Evolutionary conservation across 2,797 vertebrate genomes (phyloP), one percentile per base, ranked within the genome.

Genomic region (Xenentodon cancila): DNA sequence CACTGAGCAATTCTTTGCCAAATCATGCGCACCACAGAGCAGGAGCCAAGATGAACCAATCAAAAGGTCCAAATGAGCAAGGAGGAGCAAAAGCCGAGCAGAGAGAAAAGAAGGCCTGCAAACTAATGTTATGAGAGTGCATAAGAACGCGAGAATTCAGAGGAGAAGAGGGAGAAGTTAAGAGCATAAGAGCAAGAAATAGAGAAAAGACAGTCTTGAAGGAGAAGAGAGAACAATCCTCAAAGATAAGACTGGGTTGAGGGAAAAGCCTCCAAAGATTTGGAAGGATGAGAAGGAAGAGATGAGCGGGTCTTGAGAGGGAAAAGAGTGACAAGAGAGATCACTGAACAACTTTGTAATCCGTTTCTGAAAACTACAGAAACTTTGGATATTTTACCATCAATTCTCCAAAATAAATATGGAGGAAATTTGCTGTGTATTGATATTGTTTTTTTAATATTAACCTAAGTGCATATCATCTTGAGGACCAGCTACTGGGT

Each of bases 21-120:
- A 76, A 76, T 88, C 72, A 81, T 74, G 53, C 30, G 56, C 75
- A 73, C 55, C 62, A 55, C 17, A 7, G 65, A 80, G 71, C 73
- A 73, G 51, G 21, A 73, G 71, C 43, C 12, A 12, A 25, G 32
- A 25, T 13, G 16, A 16, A 46, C 51, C 69, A 57, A 72, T 79
- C 46, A 48, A 57, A 55, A 34, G 37, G 59, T 67, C 54, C 19
- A 2, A 61, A 68, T 22, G 4, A 32, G 27, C 47, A 74, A 37
- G 53, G 48, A 62, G 68, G 54, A 60, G 50, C 8, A 12, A 72
- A 56, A 2, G 37, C 21, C 11, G 7, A 16, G 18, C 27, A 37
- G 30, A 27, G 64, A 54, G 30, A 40, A 13, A 40, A 42, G 20
- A 59, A 53, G 34, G 53, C 45, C 59, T 51, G 46, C 13, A 19